Evolutionary conservation across 2,888 invertebrate species (phyloP), one percentile per base, ranked within the genome.

Genomic region (Catocala nupta): DNA sequence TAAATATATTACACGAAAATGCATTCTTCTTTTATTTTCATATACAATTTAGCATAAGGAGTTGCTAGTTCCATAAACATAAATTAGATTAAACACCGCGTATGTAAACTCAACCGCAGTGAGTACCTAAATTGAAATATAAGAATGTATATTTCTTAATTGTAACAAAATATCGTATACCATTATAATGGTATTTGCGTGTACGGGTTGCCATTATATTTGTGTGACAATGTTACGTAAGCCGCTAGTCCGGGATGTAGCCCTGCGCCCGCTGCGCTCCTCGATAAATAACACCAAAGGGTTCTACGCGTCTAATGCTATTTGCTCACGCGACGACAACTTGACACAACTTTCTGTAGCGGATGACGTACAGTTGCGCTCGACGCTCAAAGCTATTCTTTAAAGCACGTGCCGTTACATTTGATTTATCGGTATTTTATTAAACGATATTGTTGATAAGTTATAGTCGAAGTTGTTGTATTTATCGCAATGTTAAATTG

Each of bases 241-340:
- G 61, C 74, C 65, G 71, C 71, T 71, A 81, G 70, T 66, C 71
- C 60, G 68, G 72, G 75, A 79, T 78, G 70, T 74, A 75, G 68
- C 75, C 72, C 76, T 73, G 78, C 75, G 77, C 83, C 81, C 80
- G 81, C 81, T 84, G 82, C 80, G 81, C 78, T 84, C 82, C 83
- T 83, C 88, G 77, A 92, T 93, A 93, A 92, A 92, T 91, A 90
- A 91, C 90, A 83, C 85, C 87, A 89, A 91, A 91, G 91, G 91
- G 92, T 92, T 91, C 82, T 80, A 79, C 67, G 77, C 68, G 78
- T 84, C 85, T 93, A 92, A 93, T 89, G 90, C 75, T 82, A 71
- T 74, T 82, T 77, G 79, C 87, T 84, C 93, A 93, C 93, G 93
- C 92, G 81, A 93, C 62, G 48, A 70, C 72, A 71, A 75, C 82